Percentiles rank a stretch among this genome's conserved stretches.
These are phyloP conservation scores for Lasioglossum marginatum DNA, from an alignment of 2,888 invertebrate genomes.

Conservation along the genomic window DNA sequence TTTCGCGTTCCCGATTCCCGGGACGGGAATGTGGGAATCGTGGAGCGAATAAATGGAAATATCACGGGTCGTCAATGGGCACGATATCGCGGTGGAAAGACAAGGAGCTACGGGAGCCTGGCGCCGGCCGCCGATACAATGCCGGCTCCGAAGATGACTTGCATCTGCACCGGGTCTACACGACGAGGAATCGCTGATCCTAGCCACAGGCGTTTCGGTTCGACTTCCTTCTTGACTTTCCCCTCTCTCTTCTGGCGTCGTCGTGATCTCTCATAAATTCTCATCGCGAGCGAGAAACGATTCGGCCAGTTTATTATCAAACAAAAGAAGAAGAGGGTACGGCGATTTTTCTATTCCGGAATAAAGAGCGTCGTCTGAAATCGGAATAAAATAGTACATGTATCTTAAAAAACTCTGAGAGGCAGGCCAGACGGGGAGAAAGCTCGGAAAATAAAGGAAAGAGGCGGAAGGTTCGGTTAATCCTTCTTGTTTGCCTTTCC, in stretches of 20 bases:
- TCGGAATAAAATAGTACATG: too few relatives aligned
- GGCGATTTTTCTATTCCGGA: too few relatives aligned
- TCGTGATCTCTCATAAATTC: constrained; percentile 16
- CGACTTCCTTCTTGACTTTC: constrained; percentile 52
- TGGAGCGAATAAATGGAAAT: constrained; percentile 28
- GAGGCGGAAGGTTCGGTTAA: constrained; percentile 67
- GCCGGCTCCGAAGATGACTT: constrained; percentile 80
- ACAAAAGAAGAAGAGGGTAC: too few relatives aligned
- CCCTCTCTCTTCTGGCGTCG: background rate
- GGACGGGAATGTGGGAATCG: constrained; percentile 2
- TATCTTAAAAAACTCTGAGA: background rate
- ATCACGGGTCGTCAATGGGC: constrained; percentile 24
- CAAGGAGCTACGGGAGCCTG: constrained; percentile 78
- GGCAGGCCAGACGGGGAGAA: background rate
- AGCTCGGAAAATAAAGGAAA: constrained; percentile 58
- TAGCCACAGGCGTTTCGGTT: constrained; percentile 70
- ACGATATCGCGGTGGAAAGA: constrained; percentile 45
- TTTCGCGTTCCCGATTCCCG: background rate
- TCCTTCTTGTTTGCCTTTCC: constrained; percentile 84
- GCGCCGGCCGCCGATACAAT: constrained; percentile 82
- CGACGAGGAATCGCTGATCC: constrained; percentile 75
- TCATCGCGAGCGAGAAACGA: constrained; percentile 29
- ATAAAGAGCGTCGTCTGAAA: too few relatives aligned
- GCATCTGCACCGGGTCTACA: constrained; percentile 77
- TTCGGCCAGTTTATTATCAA: constrained; percentile 34